Conservation (phyloP, 1,140 invertebrate genomes). For the Pogonomyrmex barbatus region DNA sequence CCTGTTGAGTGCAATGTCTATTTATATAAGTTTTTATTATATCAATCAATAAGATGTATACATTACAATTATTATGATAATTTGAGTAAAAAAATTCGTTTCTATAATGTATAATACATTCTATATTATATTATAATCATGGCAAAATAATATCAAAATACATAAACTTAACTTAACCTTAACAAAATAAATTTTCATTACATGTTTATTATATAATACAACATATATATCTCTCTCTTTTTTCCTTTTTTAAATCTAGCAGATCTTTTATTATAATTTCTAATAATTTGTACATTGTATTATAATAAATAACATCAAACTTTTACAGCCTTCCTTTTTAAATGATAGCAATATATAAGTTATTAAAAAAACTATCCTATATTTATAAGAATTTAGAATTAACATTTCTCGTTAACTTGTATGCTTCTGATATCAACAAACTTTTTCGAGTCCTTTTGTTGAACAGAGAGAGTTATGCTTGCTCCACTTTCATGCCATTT, state of each 20-base stretch:
- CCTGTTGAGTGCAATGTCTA: too few species aligned
- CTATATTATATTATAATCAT: not conserved
- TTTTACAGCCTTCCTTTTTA: not conserved
- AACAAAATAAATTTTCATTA: not conserved
- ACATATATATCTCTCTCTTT: not conserved
- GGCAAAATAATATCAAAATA: not conserved
- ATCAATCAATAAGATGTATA: not conserved
- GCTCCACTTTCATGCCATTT: slow-evolving; percentile 81
- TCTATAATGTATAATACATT: not conserved
- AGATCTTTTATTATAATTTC: not conserved
- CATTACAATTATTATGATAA: not conserved
- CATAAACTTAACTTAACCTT: not conserved
- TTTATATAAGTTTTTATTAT: too few species aligned
- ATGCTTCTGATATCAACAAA: slow-evolving; percentile 82
- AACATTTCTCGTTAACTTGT: slow-evolving; percentile 80
- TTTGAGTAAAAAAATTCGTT: not conserved
- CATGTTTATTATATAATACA: not conserved
- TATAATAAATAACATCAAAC: not conserved
- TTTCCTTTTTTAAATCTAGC: not conserved
- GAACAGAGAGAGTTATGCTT: slow-evolving; percentile 81
- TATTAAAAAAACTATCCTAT: not conserved
- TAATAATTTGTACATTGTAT: slow-evolving; percentile 3
- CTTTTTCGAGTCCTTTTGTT: slow-evolving; percentile 81
- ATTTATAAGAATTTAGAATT: slow-evolving; percentile 73
- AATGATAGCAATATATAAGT: not conserved